phyloP scores from a whole-genome alignment of 2,888 invertebrate species.

The Odontothrips loti region DNA sequence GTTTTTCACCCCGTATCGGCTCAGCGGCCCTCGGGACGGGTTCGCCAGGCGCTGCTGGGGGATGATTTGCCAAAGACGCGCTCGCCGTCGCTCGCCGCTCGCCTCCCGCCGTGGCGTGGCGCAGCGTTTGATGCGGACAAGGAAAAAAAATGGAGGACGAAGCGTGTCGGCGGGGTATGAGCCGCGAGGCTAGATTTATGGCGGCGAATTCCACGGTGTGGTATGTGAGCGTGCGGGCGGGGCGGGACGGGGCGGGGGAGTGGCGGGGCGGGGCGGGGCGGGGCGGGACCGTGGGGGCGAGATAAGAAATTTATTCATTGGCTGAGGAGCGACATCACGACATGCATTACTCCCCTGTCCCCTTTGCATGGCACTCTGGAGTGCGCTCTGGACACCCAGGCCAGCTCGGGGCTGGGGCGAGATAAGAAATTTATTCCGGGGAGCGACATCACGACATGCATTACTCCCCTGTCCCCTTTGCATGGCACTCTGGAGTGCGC shows the following conservation, averaged over 20 bases:
- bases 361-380: constrained; percentile 1
- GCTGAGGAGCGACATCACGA: background rate
- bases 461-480: background rate
- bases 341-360: constrained; percentile 1
- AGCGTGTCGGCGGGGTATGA: background rate
- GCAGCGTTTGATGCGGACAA: too few relatives aligned
- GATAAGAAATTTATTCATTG: constrained; percentile 21
- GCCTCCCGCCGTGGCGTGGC: too few relatives aligned
- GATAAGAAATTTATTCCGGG: constrained; percentile 9
- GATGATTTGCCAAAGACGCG: too few relatives aligned
- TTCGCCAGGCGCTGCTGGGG: too few relatives aligned
- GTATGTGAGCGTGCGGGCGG: background rate
- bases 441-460: background rate
- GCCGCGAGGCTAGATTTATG: background rate
- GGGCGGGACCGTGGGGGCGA: background rate
- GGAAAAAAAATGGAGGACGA: background rate
- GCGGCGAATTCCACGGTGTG: background rate
- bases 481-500: background rate
- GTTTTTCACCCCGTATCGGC: too few relatives aligned
- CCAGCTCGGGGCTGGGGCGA: background rate
- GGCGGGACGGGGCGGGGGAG: background rate
- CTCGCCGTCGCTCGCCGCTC: too few relatives aligned
- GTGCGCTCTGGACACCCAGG: background rate
- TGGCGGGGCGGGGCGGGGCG: background rate
- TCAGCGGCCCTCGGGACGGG: too few relatives aligned